These are phyloP conservation scores for Scaeva pyrastri DNA, from an alignment of 2,888 invertebrate species.

Conservation along the genomic window DNA sequence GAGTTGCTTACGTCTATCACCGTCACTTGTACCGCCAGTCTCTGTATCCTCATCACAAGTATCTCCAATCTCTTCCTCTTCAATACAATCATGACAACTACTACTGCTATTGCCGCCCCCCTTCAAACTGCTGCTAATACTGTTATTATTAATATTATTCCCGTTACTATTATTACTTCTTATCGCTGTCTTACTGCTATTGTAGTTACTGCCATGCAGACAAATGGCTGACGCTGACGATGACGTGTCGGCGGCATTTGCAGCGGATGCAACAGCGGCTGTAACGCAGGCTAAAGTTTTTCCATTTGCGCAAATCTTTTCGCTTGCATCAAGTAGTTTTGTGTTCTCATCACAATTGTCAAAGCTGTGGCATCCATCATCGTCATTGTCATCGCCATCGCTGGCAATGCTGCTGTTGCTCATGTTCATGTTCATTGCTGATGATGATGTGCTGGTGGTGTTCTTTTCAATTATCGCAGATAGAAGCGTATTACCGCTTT, in stretches of 20 bases:
- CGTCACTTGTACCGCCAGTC: constrained; percentile 79
- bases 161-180: constrained; percentile 57
- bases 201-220: constrained; percentile 78
- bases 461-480: constrained; percentile 74
- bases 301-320: constrained; percentile 56
- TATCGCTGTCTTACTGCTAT: constrained; percentile 69
- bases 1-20: constrained; percentile 78
- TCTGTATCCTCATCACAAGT: constrained; percentile 74
- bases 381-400: constrained; percentile 77
- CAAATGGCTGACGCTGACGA: constrained; percentile 59
- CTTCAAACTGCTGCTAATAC: constrained; percentile 65
- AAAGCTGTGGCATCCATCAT: constrained; percentile 75
- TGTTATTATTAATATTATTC: constrained; percentile 62
- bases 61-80: constrained; percentile 74
- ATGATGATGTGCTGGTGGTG: constrained; percentile 77
- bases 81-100: constrained; percentile 70
- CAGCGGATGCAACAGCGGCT: constrained; percentile 17
- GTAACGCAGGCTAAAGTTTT: constrained; percentile 35
- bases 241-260: constrained; percentile 26
- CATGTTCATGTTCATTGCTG: constrained; percentile 67
- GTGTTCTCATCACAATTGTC: constrained; percentile 80
- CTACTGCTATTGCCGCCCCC: constrained; percentile 51
- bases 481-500: constrained; percentile 66
- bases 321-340: constrained; percentile 78
- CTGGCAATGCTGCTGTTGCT: constrained; percentile 77